phyloP scores from a whole-genome alignment of 2,888 invertebrate genomes.

The Leucania comma region DNA sequence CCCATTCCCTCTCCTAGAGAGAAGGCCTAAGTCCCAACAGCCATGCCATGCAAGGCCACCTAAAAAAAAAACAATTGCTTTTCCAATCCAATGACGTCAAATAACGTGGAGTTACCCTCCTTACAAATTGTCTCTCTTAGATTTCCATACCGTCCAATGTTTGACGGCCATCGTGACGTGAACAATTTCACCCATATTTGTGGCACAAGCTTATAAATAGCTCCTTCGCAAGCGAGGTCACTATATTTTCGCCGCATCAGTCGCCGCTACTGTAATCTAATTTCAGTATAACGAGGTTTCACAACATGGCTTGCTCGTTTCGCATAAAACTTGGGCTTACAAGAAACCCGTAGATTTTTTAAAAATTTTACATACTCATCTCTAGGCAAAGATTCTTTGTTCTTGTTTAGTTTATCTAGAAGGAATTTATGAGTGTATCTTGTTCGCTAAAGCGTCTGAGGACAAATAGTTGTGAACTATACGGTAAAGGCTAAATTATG shows the following conservation, averaged over 20 bases:
- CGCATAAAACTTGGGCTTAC: conserved; percentile 42
- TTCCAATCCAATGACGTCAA: too few relatives aligned
- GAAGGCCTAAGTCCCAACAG: too few relatives aligned
- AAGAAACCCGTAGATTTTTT: conserved; percentile 32
- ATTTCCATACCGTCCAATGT: background rate
- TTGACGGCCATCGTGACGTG: background rate
- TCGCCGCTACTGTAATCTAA: conserved; percentile 48
- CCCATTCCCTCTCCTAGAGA: too few relatives aligned
- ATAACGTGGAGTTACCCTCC: too few relatives aligned
- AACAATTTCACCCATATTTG: background rate
- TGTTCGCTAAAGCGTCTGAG: conserved; percentile 8
- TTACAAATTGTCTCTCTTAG: background rate
- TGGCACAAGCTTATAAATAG: conserved; percentile 39
- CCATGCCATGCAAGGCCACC: too few relatives aligned
- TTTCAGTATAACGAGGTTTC: conserved; percentile 54
- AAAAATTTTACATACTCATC: conserved; percentile 39
- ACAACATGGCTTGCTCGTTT: conserved; percentile 46
- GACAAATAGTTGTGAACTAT: background rate
- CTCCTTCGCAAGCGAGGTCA: conserved; percentile 33
- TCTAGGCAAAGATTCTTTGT: conserved; percentile 14
- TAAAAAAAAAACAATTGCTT: too few relatives aligned
- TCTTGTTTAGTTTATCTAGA: conserved; percentile 25
- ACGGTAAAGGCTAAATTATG: conserved; percentile 1
- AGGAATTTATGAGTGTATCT: conserved; percentile 13
- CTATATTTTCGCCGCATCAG: conserved; percentile 44